phyloP scores from a whole-genome alignment of 2,888 invertebrate genomes.

The Litoditis marina region DNA sequence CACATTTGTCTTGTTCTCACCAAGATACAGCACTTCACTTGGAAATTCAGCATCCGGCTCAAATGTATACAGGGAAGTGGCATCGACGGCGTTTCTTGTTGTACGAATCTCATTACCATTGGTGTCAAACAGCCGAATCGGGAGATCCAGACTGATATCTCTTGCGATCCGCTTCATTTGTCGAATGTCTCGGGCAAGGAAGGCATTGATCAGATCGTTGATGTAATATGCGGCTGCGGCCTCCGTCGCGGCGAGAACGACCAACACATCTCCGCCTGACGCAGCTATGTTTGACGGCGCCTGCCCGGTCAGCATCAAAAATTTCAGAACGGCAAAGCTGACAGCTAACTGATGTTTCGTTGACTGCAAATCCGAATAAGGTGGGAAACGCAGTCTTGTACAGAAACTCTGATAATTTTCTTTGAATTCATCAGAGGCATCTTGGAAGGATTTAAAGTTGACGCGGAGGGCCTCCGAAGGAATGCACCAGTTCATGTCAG shows the following conservation, averaged over 20 bases:
- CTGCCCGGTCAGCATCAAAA: constrained; percentile 10
- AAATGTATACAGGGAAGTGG: constrained; percentile 10
- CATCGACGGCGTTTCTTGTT: constrained; percentile 29
- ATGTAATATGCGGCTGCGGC: constrained; percentile 32
- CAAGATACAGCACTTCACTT: no score
- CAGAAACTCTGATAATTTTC: constrained; percentile 25
- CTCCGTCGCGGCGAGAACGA: constrained; percentile 24
- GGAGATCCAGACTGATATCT: constrained; percentile 17
- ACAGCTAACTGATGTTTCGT: constrained; percentile 22
- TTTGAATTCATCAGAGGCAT: constrained; percentile 16
- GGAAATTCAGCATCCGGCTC: no score
- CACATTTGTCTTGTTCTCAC: no score
- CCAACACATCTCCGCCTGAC: constrained; percentile 21
- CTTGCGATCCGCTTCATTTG: constrained; percentile 31
- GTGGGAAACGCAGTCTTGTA: constrained; percentile 27
- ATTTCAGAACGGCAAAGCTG: constrained; percentile 21
- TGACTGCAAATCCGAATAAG: constrained; percentile 16
- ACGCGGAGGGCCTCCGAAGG: no score
- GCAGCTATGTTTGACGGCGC: constrained; percentile 13
- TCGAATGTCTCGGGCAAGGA: constrained; percentile 24
- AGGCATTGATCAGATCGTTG: constrained; percentile 31
- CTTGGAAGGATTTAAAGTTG: no score
- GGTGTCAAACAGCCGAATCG: constrained; percentile 19
- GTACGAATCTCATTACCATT: constrained; percentile 24
- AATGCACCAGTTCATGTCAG: no score